Conservation (phyloP, 2,888 invertebrate genomes). For the Hemaris fuciformis region DNA sequence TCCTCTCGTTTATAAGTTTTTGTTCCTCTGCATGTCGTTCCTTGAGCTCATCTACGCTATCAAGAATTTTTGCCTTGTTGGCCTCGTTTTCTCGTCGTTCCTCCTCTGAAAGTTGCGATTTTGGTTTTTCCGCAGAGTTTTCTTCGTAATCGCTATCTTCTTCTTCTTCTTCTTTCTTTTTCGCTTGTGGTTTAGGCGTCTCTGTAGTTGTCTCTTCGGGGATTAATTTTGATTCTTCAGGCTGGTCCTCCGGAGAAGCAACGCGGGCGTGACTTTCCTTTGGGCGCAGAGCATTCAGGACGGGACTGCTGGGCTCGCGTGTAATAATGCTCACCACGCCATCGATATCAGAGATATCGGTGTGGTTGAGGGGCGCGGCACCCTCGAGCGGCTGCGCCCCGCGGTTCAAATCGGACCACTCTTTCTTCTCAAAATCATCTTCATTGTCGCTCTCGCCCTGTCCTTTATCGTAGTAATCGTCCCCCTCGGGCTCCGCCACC, state of each 20-base stretch:
- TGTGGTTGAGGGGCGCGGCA: conserved; percentile 31
- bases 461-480: conserved; percentile 61
- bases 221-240: conserved; percentile 15
- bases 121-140: conserved; percentile 38
- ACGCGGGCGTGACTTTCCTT: neutral
- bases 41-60: conserved; percentile 67
- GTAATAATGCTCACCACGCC: conserved; percentile 63
- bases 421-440: conserved; percentile 68
- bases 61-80: conserved; percentile 60
- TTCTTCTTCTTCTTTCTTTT: conserved; percentile 28
- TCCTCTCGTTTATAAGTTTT: conserved; percentile 56
- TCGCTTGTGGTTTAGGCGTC: conserved; percentile 17
- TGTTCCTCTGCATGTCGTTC: conserved; percentile 65
- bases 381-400: conserved; percentile 28
- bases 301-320: conserved; percentile 33
- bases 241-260: conserved; percentile 6
- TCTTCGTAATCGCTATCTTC: conserved; percentile 53
- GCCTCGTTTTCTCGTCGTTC: conserved; percentile 59
- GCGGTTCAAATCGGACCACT: conserved; percentile 63
- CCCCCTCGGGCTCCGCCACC: conserved; percentile 56
- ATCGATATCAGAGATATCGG: conserved; percentile 58
- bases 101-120: conserved; percentile 36
- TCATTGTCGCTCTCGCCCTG: conserved; percentile 58
- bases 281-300: conserved; percentile 28
- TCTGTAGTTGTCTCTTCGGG: conserved; percentile 19